Percentiles rank a stretch among this genome's conserved stretches.
Evolutionary conservation across 2,888 invertebrate genomes (phyloP).

Genomic region (Dynastes hyllus): DNA sequence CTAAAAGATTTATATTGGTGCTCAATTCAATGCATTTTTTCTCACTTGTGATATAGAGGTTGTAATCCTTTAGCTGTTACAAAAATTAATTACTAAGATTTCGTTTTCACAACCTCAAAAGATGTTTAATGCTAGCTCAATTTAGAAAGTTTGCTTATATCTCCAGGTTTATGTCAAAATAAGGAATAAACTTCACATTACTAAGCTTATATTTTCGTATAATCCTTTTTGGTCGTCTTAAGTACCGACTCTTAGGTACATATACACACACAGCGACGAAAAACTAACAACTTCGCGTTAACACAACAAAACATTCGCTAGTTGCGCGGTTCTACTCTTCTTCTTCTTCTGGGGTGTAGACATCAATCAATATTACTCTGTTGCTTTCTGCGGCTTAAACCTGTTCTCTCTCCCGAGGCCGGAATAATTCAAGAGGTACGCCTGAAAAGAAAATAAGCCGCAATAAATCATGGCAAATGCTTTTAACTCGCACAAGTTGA

Average conservation of each 20-base stretch:
- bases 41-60: too few species aligned
- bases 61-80: too few species aligned
- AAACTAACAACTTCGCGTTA: constrained; percentile 20
- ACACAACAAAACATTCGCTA: constrained; percentile 32
- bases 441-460: constrained; percentile 44
- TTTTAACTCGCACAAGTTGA: constrained; percentile 47
- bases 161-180: too few species aligned
- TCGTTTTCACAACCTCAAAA: too few species aligned
- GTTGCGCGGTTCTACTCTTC: not conserved
- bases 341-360: constrained; percentile 12
- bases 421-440: constrained; percentile 46
- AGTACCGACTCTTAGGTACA: not conserved
- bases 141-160: too few species aligned
- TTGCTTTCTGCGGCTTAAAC: constrained; percentile 46
- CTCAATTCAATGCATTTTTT: too few species aligned
- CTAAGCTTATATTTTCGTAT: not conserved
- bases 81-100: too few species aligned
- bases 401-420: constrained; percentile 43
- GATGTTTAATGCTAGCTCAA: too few species aligned
- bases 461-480: constrained; percentile 48
- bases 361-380: constrained; percentile 49
- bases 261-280: not conserved
- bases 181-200: too few species aligned
- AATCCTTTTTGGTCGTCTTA: not conserved
- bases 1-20: too few species aligned